Evolutionary conservation across 2,113 vertebrate genomes (phyloP).

Genomic region (Lepisosteus osseus): DNA sequence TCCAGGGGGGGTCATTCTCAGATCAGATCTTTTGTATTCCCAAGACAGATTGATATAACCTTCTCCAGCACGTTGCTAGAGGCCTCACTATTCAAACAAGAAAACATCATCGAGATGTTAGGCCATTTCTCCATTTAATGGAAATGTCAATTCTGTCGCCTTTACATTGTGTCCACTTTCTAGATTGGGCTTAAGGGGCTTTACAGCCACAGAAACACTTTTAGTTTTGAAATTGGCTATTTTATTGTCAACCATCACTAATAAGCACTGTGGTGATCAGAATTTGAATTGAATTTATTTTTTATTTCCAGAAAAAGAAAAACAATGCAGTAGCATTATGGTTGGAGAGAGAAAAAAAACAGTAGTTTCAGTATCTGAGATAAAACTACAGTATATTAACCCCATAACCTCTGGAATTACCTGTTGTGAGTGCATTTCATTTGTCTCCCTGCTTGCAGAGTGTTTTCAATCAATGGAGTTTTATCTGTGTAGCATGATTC

Average conservation of each 20-base stretch:
- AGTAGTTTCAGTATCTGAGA: too few relatives aligned
- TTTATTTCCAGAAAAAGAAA: not conserved
- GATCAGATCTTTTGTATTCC: slow-evolving; percentile 42
- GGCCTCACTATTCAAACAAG: slow-evolving; percentile 41
- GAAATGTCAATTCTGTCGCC: slow-evolving; percentile 53
- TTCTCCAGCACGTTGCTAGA: slow-evolving; percentile 46
- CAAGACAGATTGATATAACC: slow-evolving; percentile 58
- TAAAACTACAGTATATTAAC: too few relatives aligned
- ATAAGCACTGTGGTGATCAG: not conserved
- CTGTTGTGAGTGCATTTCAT: too few relatives aligned
- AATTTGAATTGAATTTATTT: not conserved
- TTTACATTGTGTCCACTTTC: slow-evolving; percentile 53
- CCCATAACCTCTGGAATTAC: too few relatives aligned
- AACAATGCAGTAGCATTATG: not conserved
- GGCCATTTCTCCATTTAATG: slow-evolving; percentile 60
- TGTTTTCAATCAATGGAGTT: too few relatives aligned
- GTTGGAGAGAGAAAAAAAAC: not conserved
- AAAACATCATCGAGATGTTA: slow-evolving; percentile 52
- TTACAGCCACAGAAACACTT: slow-evolving; percentile 33
- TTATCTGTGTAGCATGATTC: too few relatives aligned
- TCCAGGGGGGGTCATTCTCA: slow-evolving; percentile 17
- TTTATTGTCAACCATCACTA: not conserved
- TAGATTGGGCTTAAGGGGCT: slow-evolving; percentile 56
- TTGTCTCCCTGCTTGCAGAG: too few relatives aligned
- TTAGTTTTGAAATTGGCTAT: not conserved